Evolutionary conservation across 2,797 vertebrate species (phyloP).

Genomic region (Coccyzus lansbergi): DNA sequence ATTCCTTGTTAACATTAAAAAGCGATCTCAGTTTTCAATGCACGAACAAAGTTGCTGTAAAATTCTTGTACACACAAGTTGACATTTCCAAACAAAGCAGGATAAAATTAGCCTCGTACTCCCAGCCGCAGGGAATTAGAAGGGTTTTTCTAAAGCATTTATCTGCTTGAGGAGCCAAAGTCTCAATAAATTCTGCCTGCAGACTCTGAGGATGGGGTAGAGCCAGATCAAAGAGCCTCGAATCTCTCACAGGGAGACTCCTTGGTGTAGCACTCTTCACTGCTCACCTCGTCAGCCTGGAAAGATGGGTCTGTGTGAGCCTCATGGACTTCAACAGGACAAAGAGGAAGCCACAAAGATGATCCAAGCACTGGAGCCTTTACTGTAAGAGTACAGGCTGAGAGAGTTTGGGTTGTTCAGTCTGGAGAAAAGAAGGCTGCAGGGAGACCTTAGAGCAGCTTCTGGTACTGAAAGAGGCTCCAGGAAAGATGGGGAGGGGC

Average conservation of each 20-base stretch:
- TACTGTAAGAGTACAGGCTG: too few relatives aligned
- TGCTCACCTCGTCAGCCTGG: too few relatives aligned
- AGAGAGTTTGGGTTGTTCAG: too few relatives aligned
- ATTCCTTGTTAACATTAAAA: constrained; percentile 34
- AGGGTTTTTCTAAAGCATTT: not conserved
- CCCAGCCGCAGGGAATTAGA: not conserved
- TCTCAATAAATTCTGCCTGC: not conserved
- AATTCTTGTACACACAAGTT: not conserved
- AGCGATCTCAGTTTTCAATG: not conserved
- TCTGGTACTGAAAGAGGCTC: too few relatives aligned
- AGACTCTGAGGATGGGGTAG: not conserved
- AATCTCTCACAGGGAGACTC: not conserved
- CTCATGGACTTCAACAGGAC: too few relatives aligned
- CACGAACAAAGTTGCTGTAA: not conserved
- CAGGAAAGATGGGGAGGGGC: too few relatives aligned
- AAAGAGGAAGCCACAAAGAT: too few relatives aligned
- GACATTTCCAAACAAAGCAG: not conserved
- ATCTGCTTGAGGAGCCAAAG: not conserved
- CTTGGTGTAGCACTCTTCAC: not conserved
- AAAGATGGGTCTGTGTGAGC: too few relatives aligned
- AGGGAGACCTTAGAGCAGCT: too few relatives aligned
- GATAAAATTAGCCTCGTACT: not conserved
- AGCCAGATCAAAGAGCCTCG: not conserved
- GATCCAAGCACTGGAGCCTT: too few relatives aligned
- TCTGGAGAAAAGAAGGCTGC: too few relatives aligned